Evolutionary conservation across 2,113 vertebrate species (phyloP).

Genomic region (Eulacestoma nigropectus): DNA sequence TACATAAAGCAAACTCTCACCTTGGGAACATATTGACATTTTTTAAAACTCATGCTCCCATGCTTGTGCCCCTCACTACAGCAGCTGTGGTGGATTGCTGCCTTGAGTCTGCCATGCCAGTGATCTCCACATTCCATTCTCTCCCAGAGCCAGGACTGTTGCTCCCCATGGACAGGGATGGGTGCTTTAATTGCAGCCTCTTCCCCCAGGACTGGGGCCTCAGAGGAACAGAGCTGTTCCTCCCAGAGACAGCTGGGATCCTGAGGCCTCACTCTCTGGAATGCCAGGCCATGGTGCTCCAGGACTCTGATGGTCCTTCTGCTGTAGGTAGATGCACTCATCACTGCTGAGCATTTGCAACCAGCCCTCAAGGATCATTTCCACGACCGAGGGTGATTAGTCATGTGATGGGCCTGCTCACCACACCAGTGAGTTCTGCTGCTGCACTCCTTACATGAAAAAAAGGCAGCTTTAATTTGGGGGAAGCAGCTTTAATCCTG

Average conservation of each 20-base stretch:
- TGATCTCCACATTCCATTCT: rapidly evolving
- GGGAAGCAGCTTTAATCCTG: not conserved
- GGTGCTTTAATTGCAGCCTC: not conserved
- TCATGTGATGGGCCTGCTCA: not conserved
- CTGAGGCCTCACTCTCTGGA: not conserved
- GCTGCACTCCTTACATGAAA: not conserved
- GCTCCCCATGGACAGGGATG: not conserved
- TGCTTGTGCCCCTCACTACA: rapidly evolving
- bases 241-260: not conserved
- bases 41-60: not conserved
- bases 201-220: not conserved
- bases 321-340: not conserved
- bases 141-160: rapidly evolving
- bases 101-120: rapidly evolving
- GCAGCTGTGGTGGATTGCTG: not conserved
- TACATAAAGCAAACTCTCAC: not conserved
- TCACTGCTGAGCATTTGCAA: rapidly evolving
- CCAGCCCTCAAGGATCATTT: not conserved
- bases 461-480: not conserved
- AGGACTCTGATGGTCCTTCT: not conserved
- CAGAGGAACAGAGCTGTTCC: not conserved
- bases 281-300: rapidly evolving
- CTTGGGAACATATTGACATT: not conserved
- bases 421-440: not conserved
- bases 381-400: rapidly evolving